Percentiles rank a stretch among this genome's conserved stretches.
Evolutionary conservation across 2,113 vertebrate genomes (phyloP).

Genomic region (Menura novaehollandiae): DNA sequence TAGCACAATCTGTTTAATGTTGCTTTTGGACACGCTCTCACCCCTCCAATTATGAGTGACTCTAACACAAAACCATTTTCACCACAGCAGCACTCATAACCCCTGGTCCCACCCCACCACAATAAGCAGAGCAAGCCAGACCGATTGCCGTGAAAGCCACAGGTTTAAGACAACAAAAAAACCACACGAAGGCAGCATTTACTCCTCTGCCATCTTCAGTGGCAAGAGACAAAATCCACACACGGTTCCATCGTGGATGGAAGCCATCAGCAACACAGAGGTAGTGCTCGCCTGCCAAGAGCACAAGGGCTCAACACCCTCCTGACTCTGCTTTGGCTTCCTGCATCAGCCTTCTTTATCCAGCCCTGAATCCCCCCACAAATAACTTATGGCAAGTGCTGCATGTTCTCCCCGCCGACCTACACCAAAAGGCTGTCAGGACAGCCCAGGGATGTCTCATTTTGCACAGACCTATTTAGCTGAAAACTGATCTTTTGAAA

Average conservation of each 20-base stretch:
- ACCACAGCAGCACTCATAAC: not conserved
- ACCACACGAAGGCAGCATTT: not conserved
- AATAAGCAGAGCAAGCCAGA: not conserved
- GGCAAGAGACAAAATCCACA: not conserved
- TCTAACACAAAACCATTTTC: not conserved
- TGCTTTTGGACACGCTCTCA: not conserved
- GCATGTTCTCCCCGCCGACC: not conserved
- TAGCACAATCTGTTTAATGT: not conserved
- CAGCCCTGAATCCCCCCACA: not conserved
- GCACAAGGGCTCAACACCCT: not conserved
- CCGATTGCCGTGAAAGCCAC: fast-evolving
- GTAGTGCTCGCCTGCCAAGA: not conserved
- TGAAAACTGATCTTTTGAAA: not conserved
- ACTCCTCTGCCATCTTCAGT: not conserved
- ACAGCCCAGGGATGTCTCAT: not conserved
- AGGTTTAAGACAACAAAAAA: not conserved
- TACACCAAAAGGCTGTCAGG: not conserved
- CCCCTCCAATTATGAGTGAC: fast-evolving
- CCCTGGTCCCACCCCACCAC: not conserved
- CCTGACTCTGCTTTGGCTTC: not conserved
- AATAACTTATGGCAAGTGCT: not conserved
- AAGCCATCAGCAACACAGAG: not conserved
- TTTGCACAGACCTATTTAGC: not conserved
- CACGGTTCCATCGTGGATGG: fast-evolving
- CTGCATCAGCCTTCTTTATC: not conserved